A percentile compares a stretch with the other conserved stretches of the same genome.
Conservation (phyloP, 2,113 vertebrate genomes). For the Nanorana parkeri region DNA sequence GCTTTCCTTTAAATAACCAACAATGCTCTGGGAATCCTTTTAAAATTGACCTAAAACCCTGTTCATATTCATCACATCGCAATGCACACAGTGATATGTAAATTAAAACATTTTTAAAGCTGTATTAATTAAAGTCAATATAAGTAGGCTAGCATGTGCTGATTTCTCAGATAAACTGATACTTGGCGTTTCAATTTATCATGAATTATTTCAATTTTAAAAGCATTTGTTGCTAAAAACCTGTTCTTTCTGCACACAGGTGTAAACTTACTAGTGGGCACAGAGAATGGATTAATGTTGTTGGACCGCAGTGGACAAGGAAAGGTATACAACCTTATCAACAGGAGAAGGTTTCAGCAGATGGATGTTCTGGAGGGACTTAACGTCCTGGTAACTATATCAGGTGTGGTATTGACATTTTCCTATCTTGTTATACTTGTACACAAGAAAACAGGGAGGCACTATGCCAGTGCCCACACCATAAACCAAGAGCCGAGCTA, state of each 20-base stretch:
- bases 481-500: too few relatives aligned
- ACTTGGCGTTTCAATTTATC: too few relatives aligned
- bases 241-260: slow-evolving; percentile 71
- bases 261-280: slow-evolving; percentile 96
- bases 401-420: slow-evolving; percentile 74
- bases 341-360: slow-evolving; percentile 94
- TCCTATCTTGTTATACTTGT: background rate
- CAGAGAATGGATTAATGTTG: slow-evolving; percentile 97
- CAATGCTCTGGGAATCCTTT: too few relatives aligned
- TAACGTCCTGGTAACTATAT: slow-evolving; percentile 98
- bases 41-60: too few relatives aligned
- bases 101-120: too few relatives aligned
- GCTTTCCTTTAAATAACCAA: too few relatives aligned
- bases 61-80: too few relatives aligned
- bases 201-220: background rate
- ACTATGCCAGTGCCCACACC: too few relatives aligned
- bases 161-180: too few relatives aligned
- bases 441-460: background rate
- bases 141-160: too few relatives aligned
- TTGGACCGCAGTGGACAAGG: slow-evolving; percentile 96
- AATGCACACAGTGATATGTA: too few relatives aligned
- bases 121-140: too few relatives aligned
- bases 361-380: slow-evolving; percentile 98
- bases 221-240: background rate
- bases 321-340: slow-evolving; percentile 98